phyloP scores from a whole-genome alignment of 2,797 vertebrate species.

The Urocyon cinereoargenteus region DNA sequence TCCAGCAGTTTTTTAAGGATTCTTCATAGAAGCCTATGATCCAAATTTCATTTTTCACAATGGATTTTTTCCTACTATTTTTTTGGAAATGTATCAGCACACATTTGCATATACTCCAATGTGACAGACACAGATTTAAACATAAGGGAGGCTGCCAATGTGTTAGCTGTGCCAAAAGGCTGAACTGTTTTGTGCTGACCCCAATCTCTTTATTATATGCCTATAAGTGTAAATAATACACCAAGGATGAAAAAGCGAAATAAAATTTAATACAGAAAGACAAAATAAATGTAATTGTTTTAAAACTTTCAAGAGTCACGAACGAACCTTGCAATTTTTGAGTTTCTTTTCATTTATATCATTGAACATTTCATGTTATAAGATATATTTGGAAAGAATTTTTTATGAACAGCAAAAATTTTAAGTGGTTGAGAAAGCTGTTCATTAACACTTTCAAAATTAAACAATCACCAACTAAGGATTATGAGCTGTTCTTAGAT shows the following conservation, averaged over 20 bases:
- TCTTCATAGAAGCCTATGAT: background rate
- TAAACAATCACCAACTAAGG: conserved; percentile 55
- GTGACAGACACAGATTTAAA: background rate
- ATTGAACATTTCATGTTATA: background rate
- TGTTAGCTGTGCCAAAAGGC: background rate
- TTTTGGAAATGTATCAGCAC: conserved; percentile 29
- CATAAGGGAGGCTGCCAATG: background rate
- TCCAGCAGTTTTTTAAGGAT: background rate
- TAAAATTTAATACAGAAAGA: background rate
- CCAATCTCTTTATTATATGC: background rate
- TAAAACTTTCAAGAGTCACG: conserved; percentile 22
- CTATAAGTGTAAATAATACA: background rate
- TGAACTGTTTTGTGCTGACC: background rate
- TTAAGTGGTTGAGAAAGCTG: conserved; percentile 26
- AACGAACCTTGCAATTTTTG: background rate
- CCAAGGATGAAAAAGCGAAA: conserved; percentile 20
- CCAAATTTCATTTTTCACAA: background rate
- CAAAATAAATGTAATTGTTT: background rate
- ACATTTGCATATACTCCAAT: background rate
- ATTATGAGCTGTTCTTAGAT: background rate
- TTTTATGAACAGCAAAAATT: conserved; percentile 34
- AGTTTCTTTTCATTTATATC: conserved; percentile 37
- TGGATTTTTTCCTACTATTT: background rate
- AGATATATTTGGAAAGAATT: conserved; percentile 27
- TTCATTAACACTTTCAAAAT: conserved; percentile 49